phyloP scores from a whole-genome alignment of 2,797 vertebrate genomes.

The Cryptoblepharus egeriae region DNA sequence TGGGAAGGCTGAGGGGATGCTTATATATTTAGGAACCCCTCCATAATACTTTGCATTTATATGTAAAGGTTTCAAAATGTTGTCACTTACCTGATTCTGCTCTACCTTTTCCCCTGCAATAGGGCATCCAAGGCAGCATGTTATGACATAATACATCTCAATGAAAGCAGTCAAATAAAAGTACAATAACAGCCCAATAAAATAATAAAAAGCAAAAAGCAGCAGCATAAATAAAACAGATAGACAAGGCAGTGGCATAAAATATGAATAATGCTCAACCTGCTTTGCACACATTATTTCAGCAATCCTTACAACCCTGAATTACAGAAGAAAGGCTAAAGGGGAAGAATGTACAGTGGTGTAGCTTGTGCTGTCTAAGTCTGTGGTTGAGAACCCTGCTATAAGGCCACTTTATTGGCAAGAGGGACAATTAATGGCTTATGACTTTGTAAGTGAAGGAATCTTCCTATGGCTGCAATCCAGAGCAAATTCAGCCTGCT shows the following conservation, averaged over 20 bases:
- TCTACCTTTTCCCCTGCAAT: no score
- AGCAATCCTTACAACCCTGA: not conserved
- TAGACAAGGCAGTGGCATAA: no score
- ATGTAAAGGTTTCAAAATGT: no score
- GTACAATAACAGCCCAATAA: no score
- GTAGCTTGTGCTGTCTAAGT: not conserved
- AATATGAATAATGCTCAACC: not conserved
- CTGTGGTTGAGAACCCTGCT: not conserved
- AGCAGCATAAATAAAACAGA: not conserved
- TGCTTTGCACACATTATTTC: not conserved
- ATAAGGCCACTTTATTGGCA: not conserved
- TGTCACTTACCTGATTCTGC: no score
- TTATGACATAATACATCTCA: no score
- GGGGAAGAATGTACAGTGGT: not conserved
- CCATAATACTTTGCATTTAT: no score
- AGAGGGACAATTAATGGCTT: not conserved
- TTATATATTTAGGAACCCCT: not conserved
- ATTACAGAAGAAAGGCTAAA: not conserved
- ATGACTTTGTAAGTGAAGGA: not conserved
- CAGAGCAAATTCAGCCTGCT: no score
- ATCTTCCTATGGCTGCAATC: not conserved
- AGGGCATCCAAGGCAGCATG: no score
- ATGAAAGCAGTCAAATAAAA: no score
- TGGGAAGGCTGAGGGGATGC: not conserved
- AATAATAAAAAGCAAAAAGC: no score